Conservation (phyloP, 2,113 vertebrate genomes). For the Todiramphus chloris region DNA sequence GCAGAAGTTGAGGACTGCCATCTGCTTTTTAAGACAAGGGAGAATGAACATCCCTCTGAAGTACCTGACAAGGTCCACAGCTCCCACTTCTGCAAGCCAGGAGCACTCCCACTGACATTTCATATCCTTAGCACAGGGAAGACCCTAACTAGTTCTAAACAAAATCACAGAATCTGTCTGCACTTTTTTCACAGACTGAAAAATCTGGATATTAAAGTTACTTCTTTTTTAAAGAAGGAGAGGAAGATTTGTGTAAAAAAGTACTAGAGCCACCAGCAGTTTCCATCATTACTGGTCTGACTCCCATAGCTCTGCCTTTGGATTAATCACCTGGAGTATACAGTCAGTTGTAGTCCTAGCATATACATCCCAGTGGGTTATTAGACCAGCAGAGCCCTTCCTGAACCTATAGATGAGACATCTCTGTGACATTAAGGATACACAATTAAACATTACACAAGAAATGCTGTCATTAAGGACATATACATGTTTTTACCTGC, state of each 20-base stretch:
- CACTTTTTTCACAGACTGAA: not conserved
- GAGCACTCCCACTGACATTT: accelerated
- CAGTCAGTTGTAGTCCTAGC: accelerated
- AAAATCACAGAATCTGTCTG: not conserved
- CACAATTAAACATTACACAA: not conserved
- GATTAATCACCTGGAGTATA: not conserved
- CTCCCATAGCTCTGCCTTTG: not conserved
- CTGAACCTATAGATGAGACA: not conserved
- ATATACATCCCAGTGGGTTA: not conserved
- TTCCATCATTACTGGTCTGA: not conserved
- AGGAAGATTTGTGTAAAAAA: not conserved
- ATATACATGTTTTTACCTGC: not conserved
- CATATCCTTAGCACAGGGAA: not conserved
- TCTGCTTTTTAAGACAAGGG: not conserved
- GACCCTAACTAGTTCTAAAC: not conserved
- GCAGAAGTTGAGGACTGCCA: not conserved
- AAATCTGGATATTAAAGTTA: not conserved
- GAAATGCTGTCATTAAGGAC: not conserved
- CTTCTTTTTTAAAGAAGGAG: not conserved
- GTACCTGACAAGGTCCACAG: not conserved
- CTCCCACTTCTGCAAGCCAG: not conserved
- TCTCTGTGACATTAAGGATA: not conserved
- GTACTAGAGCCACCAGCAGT: not conserved
- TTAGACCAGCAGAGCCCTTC: not conserved
- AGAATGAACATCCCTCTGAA: not conserved